phyloP scores from a whole-genome alignment of 2,888 invertebrate species.

The Lutraria lutraria region DNA sequence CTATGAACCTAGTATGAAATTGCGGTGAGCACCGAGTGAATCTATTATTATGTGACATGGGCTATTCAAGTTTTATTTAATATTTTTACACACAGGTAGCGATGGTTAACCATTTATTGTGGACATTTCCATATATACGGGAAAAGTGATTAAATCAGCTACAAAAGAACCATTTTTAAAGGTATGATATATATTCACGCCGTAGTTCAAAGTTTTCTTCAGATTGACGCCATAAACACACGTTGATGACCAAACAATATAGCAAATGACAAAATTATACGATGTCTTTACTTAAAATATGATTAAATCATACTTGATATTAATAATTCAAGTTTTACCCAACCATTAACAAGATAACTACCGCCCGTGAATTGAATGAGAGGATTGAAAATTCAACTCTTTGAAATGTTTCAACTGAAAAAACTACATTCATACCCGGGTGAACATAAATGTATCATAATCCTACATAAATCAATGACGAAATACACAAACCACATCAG shows the following conservation, averaged over 20 bases:
- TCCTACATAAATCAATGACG: not conserved
- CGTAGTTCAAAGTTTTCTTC: not conserved
- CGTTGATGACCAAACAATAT: not conserved
- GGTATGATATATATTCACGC: not conserved
- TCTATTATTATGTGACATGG: not conserved
- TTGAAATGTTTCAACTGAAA: not conserved
- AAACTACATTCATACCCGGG: not conserved
- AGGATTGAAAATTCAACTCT: not conserved
- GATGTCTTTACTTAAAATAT: not conserved
- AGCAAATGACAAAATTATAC: conserved; percentile 22
- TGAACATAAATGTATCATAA: not conserved
- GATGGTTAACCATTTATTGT: not conserved
- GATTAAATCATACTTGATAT: not conserved
- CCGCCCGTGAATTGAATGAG: not conserved
- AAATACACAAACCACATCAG: too few species aligned
- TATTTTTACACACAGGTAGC: not conserved
- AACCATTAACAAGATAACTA: not conserved
- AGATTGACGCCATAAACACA: not conserved
- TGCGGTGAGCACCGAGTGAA: too few species aligned
- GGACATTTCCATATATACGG: not conserved
- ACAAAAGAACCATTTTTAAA: not conserved
- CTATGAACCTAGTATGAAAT: too few species aligned
- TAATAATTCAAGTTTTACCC: not conserved
- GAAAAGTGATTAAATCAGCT: conserved; percentile 6
- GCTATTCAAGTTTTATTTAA: not conserved